Percentiles rank a stretch among this genome's conserved stretches.
Conservation (phyloP, 2,888 invertebrate genomes). For the Xestia sexstrigata region DNA sequence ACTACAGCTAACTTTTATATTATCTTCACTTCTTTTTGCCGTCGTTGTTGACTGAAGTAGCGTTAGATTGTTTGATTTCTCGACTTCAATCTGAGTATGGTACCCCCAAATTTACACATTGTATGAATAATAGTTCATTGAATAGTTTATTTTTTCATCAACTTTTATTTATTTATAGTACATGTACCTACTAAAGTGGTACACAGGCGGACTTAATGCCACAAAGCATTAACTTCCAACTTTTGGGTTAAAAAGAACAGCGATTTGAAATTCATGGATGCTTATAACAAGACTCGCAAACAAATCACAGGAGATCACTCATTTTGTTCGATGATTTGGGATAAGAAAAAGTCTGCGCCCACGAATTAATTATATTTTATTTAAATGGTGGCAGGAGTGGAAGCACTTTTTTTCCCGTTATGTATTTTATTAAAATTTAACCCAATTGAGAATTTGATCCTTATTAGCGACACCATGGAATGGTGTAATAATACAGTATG, state of each 20-base stretch:
- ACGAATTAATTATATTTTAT: no score
- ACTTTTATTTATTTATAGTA: neutral
- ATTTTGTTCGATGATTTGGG: no score
- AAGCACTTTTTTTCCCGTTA: no score
- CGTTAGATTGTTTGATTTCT: neutral
- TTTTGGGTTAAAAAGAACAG: neutral
- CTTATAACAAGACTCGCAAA: neutral
- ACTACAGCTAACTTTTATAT: neutral
- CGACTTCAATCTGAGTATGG: neutral
- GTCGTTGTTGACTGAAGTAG: neutral
- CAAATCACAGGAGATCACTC: neutral
- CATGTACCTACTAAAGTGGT: no score
- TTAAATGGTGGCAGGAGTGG: no score
- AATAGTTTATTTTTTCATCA: neutral
- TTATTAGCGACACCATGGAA: no score
- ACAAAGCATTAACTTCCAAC: neutral
- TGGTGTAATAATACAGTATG: no score
- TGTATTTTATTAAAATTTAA: no score
- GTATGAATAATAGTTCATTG: neutral
- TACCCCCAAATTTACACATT: neutral
- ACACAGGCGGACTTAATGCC: neutral
- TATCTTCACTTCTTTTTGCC: neutral
- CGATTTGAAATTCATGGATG: no score
- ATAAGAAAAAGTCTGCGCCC: no score
- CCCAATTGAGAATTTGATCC: no score